Percentiles rank a stretch among this genome's conserved stretches.
These are phyloP conservation scores for Mergus octosetaceus DNA, from an alignment of 2,797 vertebrate genomes.

Conservation along the genomic window DNA sequence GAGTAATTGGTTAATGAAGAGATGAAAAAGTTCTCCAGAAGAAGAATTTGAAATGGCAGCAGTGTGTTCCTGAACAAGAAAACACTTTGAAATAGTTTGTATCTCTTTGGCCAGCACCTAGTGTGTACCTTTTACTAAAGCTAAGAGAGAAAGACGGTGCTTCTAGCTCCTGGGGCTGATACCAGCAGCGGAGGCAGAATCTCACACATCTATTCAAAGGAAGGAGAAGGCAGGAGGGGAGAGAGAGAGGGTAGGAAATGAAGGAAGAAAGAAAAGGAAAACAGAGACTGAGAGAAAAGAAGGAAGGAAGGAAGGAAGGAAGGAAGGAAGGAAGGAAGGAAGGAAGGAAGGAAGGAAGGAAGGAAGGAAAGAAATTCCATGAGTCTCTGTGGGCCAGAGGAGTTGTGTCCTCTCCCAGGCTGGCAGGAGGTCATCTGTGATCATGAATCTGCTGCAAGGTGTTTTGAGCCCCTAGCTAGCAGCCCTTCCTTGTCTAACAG, in stretches of 20 bases:
- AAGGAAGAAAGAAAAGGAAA: background rate
- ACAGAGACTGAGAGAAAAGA: background rate
- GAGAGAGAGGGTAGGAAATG: background rate
- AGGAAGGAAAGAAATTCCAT: background rate
- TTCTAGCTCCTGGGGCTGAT: background rate
- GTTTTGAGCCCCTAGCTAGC: background rate
- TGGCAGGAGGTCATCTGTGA: background rate
- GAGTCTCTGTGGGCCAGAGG: background rate
- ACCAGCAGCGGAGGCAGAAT: background rate
- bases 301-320: background rate
- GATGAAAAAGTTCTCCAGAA: background rate
- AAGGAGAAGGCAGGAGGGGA: background rate
- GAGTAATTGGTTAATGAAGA: background rate
- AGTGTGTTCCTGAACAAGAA: background rate
- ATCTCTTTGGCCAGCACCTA: background rate
- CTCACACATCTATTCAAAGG: background rate
- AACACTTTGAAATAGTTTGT: background rate
- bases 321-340: background rate
- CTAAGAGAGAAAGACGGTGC: background rate
- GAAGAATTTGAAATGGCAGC: background rate
- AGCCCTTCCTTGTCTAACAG: background rate
- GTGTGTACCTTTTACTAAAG: background rate
- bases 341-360: background rate
- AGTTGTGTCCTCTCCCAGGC: background rate
- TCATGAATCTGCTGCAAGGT: background rate